Conservation (phyloP, 2,797 vertebrate genomes). For the Pangasius larnaudii region DNA sequence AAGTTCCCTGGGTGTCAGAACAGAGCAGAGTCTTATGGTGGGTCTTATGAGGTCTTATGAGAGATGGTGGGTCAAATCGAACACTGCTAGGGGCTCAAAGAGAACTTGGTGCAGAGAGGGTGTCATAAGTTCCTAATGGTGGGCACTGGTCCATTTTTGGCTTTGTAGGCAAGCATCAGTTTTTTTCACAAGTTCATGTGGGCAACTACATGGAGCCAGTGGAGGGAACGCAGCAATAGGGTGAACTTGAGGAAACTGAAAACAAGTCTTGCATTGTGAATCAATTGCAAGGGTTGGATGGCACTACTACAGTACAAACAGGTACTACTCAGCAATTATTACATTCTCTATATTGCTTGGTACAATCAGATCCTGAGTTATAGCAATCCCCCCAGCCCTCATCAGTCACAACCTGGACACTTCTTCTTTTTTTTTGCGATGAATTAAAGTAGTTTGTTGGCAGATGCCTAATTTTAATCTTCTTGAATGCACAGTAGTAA, state of each 20-base stretch:
- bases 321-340: neutral
- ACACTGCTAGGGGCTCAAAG: neutral
- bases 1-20: neutral
- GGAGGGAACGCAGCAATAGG: neutral
- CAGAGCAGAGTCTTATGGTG: neutral
- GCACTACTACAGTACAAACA: neutral
- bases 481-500: constrained; percentile 66
- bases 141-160: neutral
- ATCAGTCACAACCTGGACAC: constrained; percentile 12
- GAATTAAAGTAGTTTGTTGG: constrained; percentile 65
- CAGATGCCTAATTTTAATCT: constrained; percentile 74
- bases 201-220: neutral
- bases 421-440: constrained; percentile 40
- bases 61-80: neutral
- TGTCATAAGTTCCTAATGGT: neutral
- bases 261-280: neutral
- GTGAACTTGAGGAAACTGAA: neutral
- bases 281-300: neutral
- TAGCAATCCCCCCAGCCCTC: neutral
- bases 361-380: neutral
- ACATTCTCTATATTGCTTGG: neutral
- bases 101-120: neutral
- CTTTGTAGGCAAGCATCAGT: neutral
- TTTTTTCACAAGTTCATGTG: neutral
- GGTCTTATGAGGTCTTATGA: too few species aligned